Base-by-base conservation (phyloP, 2,797 vertebrate species). In the Naso thynnoides region DNA sequence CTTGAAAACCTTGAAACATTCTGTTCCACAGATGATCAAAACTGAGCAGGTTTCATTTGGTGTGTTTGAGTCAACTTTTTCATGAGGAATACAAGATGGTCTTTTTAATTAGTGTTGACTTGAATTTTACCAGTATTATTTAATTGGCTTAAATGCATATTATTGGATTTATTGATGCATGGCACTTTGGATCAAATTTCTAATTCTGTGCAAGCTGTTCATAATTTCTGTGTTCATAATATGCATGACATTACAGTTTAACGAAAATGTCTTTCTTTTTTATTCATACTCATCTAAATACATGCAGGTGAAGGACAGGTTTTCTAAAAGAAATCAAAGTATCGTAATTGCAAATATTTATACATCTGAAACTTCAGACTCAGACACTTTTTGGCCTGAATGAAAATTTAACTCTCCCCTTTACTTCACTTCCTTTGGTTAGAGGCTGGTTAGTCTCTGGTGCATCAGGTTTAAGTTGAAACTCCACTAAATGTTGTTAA, bases 281-380 rank as follows among this genome's bases (percentile, higher is more conserved):
- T 33, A 33, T 42, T 60, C 16, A 57, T 58, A 29, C 56, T 24
- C 14, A 19, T 21, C 53, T 48, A 39, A 21, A 58, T 41, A 47
- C 26, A 26, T 4, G 21, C 4, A 42, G 27, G 33, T 52, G 10
- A 53, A 42, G 10, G 7, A n/a, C n/a, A n/a, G n/a, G n/a, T n/a
- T n/a, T n/a, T n/a, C 36, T 2, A 15, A 33, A 33, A 33, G 5
- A 33, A 33, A 33, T 33, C 2, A 33, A 33, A 33, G 33, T 33
- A 33, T 33, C 33, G 8, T 10, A 33, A n/a, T n/a, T n/a, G n/a
- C n/a, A n/a, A n/a, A n/a, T n/a, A n/a, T n/a, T n/a, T n/a, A n/a
- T n/a, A n/a, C n/a, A n/a, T n/a, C n/a, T n/a, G n/a, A n/a, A n/a
- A n/a, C n/a, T n/a, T n/a, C n/a, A n/a, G n/a, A n/a, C n/a, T n/a